Base-by-base conservation (phyloP, 1,140 invertebrate genomes). In the Eubasilissa regina region DNA sequence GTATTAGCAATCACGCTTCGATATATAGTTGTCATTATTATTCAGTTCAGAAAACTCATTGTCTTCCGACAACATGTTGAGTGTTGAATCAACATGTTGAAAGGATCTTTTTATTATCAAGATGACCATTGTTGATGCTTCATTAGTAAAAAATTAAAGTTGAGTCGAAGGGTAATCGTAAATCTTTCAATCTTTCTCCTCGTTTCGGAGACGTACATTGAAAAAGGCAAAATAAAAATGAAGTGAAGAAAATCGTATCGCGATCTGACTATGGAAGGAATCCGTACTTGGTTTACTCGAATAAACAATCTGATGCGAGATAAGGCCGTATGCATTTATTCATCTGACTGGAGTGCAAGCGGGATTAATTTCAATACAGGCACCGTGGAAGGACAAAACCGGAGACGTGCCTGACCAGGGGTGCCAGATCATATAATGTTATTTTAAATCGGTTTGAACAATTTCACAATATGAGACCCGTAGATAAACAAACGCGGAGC, bases 231-330 rank as follows among this genome's bases (percentile, higher is more conserved):
- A 51, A 12, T 13, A 13, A 51, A 51, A 51, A 15, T 15, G 48
- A 51, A 51, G 11, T 51, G 11, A 51, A 51, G 44, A 70, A 21
- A 44, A 47, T 19, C 66, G 44, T 70, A 21, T 48, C 17, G 45
- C 44, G 43, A 48, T 70, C 19, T 48, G 13, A 48, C 17, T 25
- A 12, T 25, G 66, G 15, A 6, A 19, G 45, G 66, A 70, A 19
- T 19, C 66, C 66, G 44, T 70, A 48, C 66, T 70, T 45, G 45
- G 47, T 48, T 47, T 51, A 70, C 66, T 48, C 66, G 66, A 70
- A 70, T 70, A 70, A 70, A 70, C 47, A 70, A 70, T 48, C 66
- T 48, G 66, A 70, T 70, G 66, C 15, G 15, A 70, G 66, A 70
- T 70, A 70, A 70, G 17, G 44, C 44, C 21, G 43, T 51, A 70